Percentiles rank a stretch among this genome's conserved stretches.
These are phyloP conservation scores for Cenopis cana DNA, from an alignment of 2,888 invertebrate species.

Conservation along the genomic window DNA sequence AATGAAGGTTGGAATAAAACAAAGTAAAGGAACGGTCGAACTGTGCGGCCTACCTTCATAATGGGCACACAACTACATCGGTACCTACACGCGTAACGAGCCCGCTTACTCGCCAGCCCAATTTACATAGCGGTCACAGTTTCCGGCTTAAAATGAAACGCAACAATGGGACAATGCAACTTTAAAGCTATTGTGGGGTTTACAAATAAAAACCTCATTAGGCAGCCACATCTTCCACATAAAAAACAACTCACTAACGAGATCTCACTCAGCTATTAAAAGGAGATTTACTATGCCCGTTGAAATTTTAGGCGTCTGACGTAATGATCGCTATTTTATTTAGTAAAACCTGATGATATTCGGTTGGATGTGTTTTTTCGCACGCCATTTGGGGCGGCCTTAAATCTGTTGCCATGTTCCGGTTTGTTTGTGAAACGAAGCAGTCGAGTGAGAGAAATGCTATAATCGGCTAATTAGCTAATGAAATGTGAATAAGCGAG, in stretches of 20 bases:
- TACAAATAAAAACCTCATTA: slow-evolving; percentile 78
- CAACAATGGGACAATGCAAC: slow-evolving; percentile 81
- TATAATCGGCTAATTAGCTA: neutral
- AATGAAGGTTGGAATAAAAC: slow-evolving; percentile 28
- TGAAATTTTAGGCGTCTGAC: slow-evolving; percentile 53
- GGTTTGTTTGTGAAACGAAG: slow-evolving; percentile 22
- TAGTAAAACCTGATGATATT: slow-evolving; percentile 36
- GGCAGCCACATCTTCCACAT: slow-evolving; percentile 72
- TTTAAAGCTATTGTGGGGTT: slow-evolving; percentile 73
- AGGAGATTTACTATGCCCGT: slow-evolving; percentile 50
- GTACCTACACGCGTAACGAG: slow-evolving; percentile 65
- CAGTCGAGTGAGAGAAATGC: slow-evolving; percentile 3
- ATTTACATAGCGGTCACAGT: slow-evolving; percentile 79
- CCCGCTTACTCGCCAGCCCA: slow-evolving; percentile 71
- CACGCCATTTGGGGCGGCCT: slow-evolving; percentile 35
- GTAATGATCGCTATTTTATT: slow-evolving; percentile 44
- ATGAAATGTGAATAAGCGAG: neutral
- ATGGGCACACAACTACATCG: slow-evolving; percentile 54
- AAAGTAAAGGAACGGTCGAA: neutral
- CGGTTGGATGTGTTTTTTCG: slow-evolving; percentile 40
- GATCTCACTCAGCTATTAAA: slow-evolving; percentile 51
- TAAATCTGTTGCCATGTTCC: slow-evolving; percentile 23
- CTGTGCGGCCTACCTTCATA: slow-evolving; percentile 24
- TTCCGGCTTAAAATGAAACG: slow-evolving; percentile 76
- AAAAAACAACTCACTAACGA: slow-evolving; percentile 66